A percentile compares a stretch with the other conserved stretches of the same genome.
Conservation (phyloP, 1,140 invertebrate species). For the Ips typographus region DNA sequence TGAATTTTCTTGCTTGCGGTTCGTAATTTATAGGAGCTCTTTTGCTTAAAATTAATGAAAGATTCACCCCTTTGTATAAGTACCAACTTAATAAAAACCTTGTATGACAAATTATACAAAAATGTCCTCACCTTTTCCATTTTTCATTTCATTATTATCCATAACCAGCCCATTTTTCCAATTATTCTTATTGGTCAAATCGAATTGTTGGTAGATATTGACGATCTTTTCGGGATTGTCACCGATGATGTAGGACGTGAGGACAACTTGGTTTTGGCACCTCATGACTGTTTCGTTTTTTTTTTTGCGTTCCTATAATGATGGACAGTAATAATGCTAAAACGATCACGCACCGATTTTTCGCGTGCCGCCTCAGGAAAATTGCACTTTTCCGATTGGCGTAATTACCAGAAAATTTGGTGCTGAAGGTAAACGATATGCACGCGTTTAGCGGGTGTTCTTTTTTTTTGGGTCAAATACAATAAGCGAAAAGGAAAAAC, state of each 20-base stretch:
- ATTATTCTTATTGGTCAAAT: constrained; percentile 13
- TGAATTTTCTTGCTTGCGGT: no score
- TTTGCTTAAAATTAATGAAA: no score
- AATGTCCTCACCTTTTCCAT: constrained; percentile 7
- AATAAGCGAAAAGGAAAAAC: no score
- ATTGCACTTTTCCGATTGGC: neutral
- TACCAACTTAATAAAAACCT: neutral
- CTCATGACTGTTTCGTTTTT: constrained; percentile 7
- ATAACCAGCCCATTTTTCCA: constrained; percentile 5
- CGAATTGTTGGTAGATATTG: constrained; percentile 21
- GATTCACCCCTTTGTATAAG: neutral
- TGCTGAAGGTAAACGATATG: no score
- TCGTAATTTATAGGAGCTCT: no score
- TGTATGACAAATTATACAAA: neutral
- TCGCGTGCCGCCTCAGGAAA: neutral
- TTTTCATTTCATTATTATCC: neutral
- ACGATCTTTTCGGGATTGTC: constrained; percentile 26
- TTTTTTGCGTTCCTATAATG: constrained; percentile 10
- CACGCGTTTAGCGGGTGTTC: no score
- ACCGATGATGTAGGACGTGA: constrained; percentile 27
- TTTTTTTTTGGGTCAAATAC: no score
- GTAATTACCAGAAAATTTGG: no score
- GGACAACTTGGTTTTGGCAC: constrained; percentile 19
- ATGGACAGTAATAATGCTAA: no score
- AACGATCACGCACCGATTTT: constrained; percentile 2